Base-by-base conservation (phyloP, 1,140 invertebrate species). In the Brachionus manjavacas region DNA sequence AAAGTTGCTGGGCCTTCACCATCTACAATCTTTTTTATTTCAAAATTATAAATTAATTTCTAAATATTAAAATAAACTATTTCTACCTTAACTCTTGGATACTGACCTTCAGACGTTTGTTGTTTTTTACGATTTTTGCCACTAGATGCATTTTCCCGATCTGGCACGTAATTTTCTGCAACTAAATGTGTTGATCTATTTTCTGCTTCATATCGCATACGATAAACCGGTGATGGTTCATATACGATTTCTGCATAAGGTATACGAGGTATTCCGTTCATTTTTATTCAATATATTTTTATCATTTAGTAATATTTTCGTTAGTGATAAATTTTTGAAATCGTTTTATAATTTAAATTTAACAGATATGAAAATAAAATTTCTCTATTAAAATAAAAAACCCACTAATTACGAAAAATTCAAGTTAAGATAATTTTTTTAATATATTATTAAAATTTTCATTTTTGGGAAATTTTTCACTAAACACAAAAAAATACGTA, bases 161-260 rank as follows among this genome's bases (percentile, higher is more conserved):
- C 46, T 28, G 25, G 23, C n/a, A 4, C 8, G 16, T 49, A 43
- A 49, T 46, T 76, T 25, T 76, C 72, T 4, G 72, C 41, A 25
- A 49, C 23, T 6, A 76, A 46, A 49, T 25, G n/a, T 49, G 72
- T 76, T 25, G 25, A 46, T 46, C 72, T 28, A 28, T 76, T 76
- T 76, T 76, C 72, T 6, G 72, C 72, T 76, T 76, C 43, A 49
- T 76, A 76, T 76, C 72, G 49, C 72, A 76, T 76, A 14, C 72
- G 72, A 49, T 76, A 76, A 0, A 76, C 43, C 4, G 72, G 20
- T 3, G 41, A 49, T 76, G 72, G 72, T 20, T 76, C 16, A 28
- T 49, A 49, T 2, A 76, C 43, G 14, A 76, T 76, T 76, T 76
- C 46, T n/a, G 14, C 72, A 23, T 49, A 49, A 12, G 72, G 72